A percentile compares a stretch with the other conserved stretches of the same genome.
These are phyloP conservation scores for Nannoperca obscura DNA, from an alignment of 2,797 vertebrate species.

Conservation along the genomic window DNA sequence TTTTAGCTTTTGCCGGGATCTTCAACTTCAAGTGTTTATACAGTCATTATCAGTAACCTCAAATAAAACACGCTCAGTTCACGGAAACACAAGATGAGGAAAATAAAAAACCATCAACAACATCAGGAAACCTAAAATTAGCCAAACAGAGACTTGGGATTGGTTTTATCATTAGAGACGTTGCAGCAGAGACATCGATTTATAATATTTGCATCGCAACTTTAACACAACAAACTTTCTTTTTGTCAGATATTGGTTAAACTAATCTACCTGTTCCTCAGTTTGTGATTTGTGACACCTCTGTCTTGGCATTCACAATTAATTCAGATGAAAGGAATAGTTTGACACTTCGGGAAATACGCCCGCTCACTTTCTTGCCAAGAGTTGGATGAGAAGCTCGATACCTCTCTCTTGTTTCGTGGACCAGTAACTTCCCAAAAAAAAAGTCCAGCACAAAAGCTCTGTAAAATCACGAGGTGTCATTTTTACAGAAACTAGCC, in stretches of 20 bases:
- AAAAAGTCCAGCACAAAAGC: no score
- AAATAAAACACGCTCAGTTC: not conserved
- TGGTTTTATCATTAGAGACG: not conserved
- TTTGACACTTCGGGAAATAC: not conserved
- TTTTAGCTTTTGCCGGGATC: conserved; percentile 26
- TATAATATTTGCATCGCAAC: no score
- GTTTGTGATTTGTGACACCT: no score
- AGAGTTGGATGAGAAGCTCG: not conserved
- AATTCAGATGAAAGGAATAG: not conserved
- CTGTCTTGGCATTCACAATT: not conserved
- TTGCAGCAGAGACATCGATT: no score
- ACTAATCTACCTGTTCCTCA: not conserved
- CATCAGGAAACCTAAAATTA: conserved; percentile 4
- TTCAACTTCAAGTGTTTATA: not conserved
- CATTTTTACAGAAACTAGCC: no score
- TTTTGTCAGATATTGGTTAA: conserved; percentile 4
- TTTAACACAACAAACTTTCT: not conserved
- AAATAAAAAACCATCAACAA: not conserved
- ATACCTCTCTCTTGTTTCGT: no score
- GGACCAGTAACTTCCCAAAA: no score
- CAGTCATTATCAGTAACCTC: conserved; percentile 5
- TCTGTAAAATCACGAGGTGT: no score
- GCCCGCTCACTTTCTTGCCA: not conserved
- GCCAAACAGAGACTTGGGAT: not conserved
- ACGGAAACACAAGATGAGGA: not conserved